Base-by-base conservation (phyloP, 35 echinoderm and acorn worm genomes). In the Anneissia japonica region DNA sequence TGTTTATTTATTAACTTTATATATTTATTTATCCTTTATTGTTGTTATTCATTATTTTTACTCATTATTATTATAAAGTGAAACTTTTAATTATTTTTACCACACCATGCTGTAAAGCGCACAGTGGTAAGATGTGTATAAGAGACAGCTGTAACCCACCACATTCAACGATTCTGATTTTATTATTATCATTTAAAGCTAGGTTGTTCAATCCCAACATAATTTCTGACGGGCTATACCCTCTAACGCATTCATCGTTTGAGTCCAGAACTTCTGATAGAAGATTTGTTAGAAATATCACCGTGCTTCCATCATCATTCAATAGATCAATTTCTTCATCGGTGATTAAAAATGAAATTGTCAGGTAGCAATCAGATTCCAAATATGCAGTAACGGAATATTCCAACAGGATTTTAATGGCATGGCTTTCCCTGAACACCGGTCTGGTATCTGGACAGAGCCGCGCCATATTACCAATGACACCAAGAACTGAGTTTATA, bases 131-230 rank as follows among this genome's bases (percentile, higher is more conserved):
- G n/a, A n/a, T n/a, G n/a, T n/a, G n/a, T n/a, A n/a, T n/a, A n/a
- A n/a, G n/a, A n/a, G n/a, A 35, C 4, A 86, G 83, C 19, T 83
- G 77, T 30, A 94, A 17, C 0, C 76, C 89, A 36, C 87, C 96
- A 81, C 85, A 88, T 46, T 99, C 86, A 32, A 92, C 90, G 34
- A 99, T 87, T 23, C 84, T 88, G 17, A 89, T 76, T 55, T 99
- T 99, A 81, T 99, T 99, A 23, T 40, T 36, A 74, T 99, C 96
- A 87, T 92, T 91, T 11, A 87, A 17, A 19, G 96, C 96, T 80
- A 99, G 37, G 77, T 94, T 86, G 43, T 92, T 89, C 72, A 99
- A 81, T 10, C 96, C 96, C 36, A 88, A 82, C 29, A 99, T 36
- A 31, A 91, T 81, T 77, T 99, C 96, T n/a, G 40, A 39, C 19